These are phyloP conservation scores for Lycia hirtaria DNA, from an alignment of 2,888 invertebrate species.

Conservation along the genomic window DNA sequence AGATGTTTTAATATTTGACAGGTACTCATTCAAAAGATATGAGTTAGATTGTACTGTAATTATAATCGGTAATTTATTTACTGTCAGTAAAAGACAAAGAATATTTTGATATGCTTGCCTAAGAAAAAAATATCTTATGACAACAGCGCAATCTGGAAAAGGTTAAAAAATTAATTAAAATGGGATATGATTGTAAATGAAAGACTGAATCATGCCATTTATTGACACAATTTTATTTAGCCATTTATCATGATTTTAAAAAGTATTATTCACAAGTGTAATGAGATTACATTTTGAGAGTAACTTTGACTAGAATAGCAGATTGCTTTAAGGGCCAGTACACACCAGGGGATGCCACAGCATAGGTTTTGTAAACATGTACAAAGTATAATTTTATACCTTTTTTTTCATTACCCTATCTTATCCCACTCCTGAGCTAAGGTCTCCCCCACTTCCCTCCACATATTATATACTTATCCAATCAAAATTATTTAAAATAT, in stretches of 20 bases:
- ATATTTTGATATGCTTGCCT: background rate
- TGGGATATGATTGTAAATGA: constrained; percentile 54
- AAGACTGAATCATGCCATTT: constrained; percentile 82
- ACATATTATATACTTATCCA: no score
- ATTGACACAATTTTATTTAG: constrained; percentile 69
- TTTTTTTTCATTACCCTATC: no score
- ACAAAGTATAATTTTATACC: no score
- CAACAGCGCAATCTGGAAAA: constrained; percentile 11
- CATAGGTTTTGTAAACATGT: no score
- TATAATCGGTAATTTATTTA: no score
- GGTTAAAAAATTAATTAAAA: constrained; percentile 47
- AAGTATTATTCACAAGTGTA: constrained; percentile 66
- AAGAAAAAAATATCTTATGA: background rate
- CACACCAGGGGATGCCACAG: no score
- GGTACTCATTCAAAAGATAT: background rate
- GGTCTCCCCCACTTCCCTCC: no score
- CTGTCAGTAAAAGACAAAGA: background rate
- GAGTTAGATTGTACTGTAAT: background rate
- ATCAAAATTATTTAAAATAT: no score
- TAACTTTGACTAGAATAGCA: constrained; percentile 75
- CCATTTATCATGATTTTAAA: constrained; percentile 57
- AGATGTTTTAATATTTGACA: background rate
- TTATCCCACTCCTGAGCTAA: no score
- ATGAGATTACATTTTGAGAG: constrained; percentile 61
- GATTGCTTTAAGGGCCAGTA: no score